phyloP scores from a whole-genome alignment of 2,113 vertebrate genomes.

The Sciurus niger region DNA sequence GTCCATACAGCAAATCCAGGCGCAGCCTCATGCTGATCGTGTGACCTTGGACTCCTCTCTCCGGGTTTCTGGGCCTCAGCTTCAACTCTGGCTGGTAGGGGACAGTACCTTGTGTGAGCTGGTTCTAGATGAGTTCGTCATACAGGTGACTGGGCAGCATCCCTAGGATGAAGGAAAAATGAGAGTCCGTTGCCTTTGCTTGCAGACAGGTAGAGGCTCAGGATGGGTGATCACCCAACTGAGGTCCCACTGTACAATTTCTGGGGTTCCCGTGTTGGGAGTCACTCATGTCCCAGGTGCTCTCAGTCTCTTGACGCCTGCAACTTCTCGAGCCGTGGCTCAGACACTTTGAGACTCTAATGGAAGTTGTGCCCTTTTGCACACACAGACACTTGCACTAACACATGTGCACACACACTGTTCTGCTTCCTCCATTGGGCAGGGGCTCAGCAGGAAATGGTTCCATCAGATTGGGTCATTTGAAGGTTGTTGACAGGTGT shows the following conservation, averaged over 20 bases:
- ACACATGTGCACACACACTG: accelerated
- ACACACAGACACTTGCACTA: background rate
- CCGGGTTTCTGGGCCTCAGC: background rate
- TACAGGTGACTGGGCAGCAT: background rate
- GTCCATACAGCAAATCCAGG: accelerated
- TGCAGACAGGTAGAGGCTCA: too few relatives aligned
- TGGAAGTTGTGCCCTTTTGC: background rate
- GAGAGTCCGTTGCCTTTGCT: background rate
- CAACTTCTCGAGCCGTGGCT: background rate
- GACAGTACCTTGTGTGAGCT: background rate
- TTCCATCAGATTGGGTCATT: too few relatives aligned
- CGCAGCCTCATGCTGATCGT: background rate
- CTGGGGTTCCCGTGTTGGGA: accelerated
- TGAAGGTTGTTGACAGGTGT: background rate
- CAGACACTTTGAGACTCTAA: background rate
- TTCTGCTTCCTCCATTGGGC: accelerated
- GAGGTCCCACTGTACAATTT: accelerated
- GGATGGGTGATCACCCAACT: background rate
- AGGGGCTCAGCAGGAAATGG: background rate
- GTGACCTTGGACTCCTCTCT: accelerated
- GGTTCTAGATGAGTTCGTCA: background rate
- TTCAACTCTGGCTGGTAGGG: too few relatives aligned
- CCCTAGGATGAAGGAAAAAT: background rate
- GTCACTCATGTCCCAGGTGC: accelerated
- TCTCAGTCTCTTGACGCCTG: accelerated